phyloP scores from a whole-genome alignment of 2,113 vertebrate genomes.

The Solenodon paradoxus region DNA sequence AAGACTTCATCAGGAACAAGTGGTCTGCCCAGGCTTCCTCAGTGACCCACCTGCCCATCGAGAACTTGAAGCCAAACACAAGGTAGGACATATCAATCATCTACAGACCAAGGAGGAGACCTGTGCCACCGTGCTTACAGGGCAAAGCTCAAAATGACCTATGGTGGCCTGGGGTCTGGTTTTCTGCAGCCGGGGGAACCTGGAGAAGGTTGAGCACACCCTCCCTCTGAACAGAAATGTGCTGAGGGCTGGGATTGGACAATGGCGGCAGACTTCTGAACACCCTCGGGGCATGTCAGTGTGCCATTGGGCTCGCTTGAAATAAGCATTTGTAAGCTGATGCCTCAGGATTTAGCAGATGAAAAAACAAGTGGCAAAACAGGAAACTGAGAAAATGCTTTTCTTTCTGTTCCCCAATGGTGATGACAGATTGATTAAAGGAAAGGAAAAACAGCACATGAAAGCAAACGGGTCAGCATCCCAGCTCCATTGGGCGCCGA shows the following conservation, averaged over 20 bases:
- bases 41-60: slow-evolving; percentile 92
- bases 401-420: background rate
- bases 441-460: background rate
- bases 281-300: background rate
- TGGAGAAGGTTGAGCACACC: background rate
- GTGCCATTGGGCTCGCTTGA: background rate
- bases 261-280: background rate
- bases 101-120: background rate
- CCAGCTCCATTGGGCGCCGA: background rate
- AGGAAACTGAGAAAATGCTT: background rate
- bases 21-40: slow-evolving; percentile 90
- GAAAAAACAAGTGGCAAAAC: background rate
- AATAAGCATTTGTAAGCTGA: background rate
- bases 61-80: slow-evolving; percentile 98
- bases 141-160: background rate
- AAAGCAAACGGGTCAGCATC: background rate
- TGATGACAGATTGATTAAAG: background rate
- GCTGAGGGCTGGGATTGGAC: background rate
- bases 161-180: rapidly evolving
- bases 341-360: background rate
- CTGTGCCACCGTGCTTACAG: background rate
- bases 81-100: slow-evolving; percentile 82
- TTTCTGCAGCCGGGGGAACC: background rate
- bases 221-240: background rate
- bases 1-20: slow-evolving; percentile 95